These are phyloP conservation scores for Caenorhabditis macrosperma DNA, from an alignment of 2,888 invertebrate genomes.

Conservation along the genomic window DNA sequence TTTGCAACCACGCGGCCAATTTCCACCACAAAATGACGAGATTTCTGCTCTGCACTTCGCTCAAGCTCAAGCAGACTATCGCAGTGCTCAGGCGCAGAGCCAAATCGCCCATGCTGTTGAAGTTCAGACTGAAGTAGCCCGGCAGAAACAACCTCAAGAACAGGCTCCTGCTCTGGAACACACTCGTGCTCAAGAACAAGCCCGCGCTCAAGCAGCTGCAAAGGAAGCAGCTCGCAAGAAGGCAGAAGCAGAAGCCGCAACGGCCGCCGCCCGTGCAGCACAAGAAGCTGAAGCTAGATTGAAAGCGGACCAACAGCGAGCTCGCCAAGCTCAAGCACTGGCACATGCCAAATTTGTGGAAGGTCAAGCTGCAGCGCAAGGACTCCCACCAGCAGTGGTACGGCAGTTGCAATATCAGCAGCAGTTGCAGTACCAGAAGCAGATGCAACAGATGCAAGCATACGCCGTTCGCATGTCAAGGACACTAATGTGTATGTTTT, in stretches of 20 bases:
- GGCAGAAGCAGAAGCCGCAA: constrained; percentile 26
- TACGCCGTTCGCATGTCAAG: constrained; percentile 6
- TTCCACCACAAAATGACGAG: constrained; percentile 16
- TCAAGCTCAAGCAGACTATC: constrained; percentile 20
- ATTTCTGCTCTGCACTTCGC: background rate
- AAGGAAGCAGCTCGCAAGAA: constrained; percentile 6
- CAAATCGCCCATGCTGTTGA: background rate
- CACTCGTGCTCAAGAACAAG: too few relatives aligned
- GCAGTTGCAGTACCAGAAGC: constrained; percentile 2
- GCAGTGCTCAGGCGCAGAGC: background rate
- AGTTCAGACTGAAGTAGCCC: background rate
- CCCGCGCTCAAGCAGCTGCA: constrained; percentile 11
- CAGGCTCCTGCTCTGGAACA: background rate
- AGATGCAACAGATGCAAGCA: constrained; percentile 31
- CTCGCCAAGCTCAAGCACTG: constrained; percentile 16
- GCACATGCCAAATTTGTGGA: background rate
- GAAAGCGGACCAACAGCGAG: constrained; percentile 13
- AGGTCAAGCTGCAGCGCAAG: constrained; percentile 2
- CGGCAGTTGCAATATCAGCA: background rate
- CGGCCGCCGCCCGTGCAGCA: constrained; percentile 2
- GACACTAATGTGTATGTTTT: constrained; percentile 17
- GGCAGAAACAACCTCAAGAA: constrained; percentile 12
- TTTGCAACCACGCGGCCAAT: constrained; percentile 14
- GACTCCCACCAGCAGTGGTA: background rate
- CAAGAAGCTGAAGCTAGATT: constrained; percentile 24